Evolutionary conservation across 37 sponge, comb jelly and placozoan genomes (phyloP), one percentile per base, ranked within the genome.

Genomic region (Axinella damicornis): DNA sequence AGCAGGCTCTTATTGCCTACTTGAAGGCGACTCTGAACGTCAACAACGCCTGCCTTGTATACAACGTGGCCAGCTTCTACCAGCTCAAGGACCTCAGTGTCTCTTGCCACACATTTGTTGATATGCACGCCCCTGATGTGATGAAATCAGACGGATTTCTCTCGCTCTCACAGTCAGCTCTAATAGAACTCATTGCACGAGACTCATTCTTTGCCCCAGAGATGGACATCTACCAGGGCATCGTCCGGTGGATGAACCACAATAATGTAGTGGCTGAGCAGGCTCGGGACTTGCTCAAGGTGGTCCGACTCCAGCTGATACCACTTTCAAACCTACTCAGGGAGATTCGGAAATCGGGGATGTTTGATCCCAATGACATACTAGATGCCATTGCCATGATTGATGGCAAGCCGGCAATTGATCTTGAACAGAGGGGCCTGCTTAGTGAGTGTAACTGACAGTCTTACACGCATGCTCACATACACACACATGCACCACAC

Each of bases 171-270:
- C 77, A 87, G 53, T 46, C 84, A 17, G 84, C 94, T 12, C 83
- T 96, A 70, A 53, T 61, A 1, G 92, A 96, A 20, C 87, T 97
- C 40, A 34, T 95, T 13, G n/a, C 72, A 12, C 57, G 98, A 18
- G 91, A 87, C 57, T 96, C 96, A 16, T 96, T 96, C 89, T 96
- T 81, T 80, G 91, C 94, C 16, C 87, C 85, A 0, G 99, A 99
- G 76, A 83, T 93, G 30, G 94, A 93, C 15, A 93, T 99, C 34
- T 93, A 91, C 77, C 67, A 76, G 1, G 92, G 87, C 17, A 80
- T 97, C 1, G 39, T 63, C 13, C 60, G 67, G 58, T 99, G 99
- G 99, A 62, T 95, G 85, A 65, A 90, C 27, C 66, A 84, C 53
- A 87, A 95, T 32, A 74, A 87, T 53, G 80, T 76, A 18, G 58